Evolutionary conservation across 1,140 invertebrate species (phyloP), one percentile per base, ranked within the genome.

Genomic region (Conus ventricosus): DNA sequence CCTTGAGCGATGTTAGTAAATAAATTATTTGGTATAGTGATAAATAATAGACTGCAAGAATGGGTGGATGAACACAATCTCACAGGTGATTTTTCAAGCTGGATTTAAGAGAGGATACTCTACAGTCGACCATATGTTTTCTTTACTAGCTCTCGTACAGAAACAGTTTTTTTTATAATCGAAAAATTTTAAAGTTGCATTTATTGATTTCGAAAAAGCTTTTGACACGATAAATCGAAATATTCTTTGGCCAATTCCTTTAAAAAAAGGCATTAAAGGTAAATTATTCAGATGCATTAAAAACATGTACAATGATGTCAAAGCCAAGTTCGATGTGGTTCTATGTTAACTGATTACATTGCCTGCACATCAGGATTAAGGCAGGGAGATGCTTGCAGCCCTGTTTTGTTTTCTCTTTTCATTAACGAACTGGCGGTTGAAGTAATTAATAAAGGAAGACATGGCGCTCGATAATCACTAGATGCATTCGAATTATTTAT

Each of bases 91-190:
- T 83, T 83, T 1, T 83, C 81, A 83, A n/a, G 81, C 53, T 53
- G 81, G 81, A 83, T 83, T 83, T 83, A 83, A 83, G 51, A 27
- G 51, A 53, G 51, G 51, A 11, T 83, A 83, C 51, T 83, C 81
- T 1, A 51, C 53, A 27, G 81, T 53, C 51, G 81, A 83, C 51
- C 81, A 83, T 55, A 83, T 83, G 5, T 83, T 53, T 55, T 27
- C 81, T 53, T 23, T 83, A 53, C 20, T 83, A 51, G 81, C 81
- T 15, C 51, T n/a, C 23, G 51, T 83, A 83, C 81, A 83, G 81
- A 53, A 83, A 55, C 53, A 83, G 23, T 83, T 83, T 83, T 83
- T 53, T 0, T 51, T 23, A 39, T 23, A 83, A 83, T n/a, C 81
- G 53, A 51, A 83, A 83, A 53, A n/a, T n/a, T 39, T 78, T 1